Conservation (phyloP, 1,140 invertebrate species). For the Hermetia illucens region DNA sequence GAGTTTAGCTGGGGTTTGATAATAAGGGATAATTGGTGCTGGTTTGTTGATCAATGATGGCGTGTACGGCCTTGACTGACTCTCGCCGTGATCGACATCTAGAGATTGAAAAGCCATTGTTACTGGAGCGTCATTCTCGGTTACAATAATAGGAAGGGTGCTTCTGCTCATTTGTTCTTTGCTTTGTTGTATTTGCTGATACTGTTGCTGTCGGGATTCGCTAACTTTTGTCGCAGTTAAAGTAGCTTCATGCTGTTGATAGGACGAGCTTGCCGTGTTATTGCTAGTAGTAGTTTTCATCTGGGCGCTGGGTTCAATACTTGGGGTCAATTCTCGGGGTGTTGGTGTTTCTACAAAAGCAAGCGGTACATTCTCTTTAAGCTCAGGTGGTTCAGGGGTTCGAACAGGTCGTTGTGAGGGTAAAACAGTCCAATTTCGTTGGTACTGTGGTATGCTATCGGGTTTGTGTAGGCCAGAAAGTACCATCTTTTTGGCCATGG, state of each 20-base stretch:
- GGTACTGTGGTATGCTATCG: slow-evolving; percentile 41
- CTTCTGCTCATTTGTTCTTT: slow-evolving; percentile 12
- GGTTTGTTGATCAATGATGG: slow-evolving; percentile 49
- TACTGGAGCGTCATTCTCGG: slow-evolving; percentile 20
- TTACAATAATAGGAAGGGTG: slow-evolving; percentile 17
- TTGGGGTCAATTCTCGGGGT: slow-evolving; percentile 12
- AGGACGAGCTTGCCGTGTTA: no score
- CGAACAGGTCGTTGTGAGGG: slow-evolving; percentile 34
- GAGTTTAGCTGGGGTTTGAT: slow-evolving; percentile 43
- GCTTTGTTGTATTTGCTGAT: slow-evolving; percentile 10
- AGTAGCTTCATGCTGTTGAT: background rate
- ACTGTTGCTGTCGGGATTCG: slow-evolving; percentile 5
- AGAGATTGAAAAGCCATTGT: slow-evolving; percentile 42
- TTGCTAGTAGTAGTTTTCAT: background rate
- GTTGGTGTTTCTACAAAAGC: slow-evolving; percentile 25
- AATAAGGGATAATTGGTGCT: slow-evolving; percentile 45
- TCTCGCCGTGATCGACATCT: slow-evolving; percentile 30
- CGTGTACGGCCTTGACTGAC: slow-evolving; percentile 34
- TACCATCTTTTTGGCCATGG: slow-evolving; percentile 1
- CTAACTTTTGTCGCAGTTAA: background rate
- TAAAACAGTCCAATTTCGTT: slow-evolving; percentile 41
- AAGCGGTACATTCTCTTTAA: slow-evolving; percentile 27
- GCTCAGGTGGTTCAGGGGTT: slow-evolving; percentile 33
- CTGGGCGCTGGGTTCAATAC: no score
- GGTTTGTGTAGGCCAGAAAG: slow-evolving; percentile 38